Base-by-base conservation (phyloP, 2,888 invertebrate genomes). In the Eurytoma adleriae region DNA sequence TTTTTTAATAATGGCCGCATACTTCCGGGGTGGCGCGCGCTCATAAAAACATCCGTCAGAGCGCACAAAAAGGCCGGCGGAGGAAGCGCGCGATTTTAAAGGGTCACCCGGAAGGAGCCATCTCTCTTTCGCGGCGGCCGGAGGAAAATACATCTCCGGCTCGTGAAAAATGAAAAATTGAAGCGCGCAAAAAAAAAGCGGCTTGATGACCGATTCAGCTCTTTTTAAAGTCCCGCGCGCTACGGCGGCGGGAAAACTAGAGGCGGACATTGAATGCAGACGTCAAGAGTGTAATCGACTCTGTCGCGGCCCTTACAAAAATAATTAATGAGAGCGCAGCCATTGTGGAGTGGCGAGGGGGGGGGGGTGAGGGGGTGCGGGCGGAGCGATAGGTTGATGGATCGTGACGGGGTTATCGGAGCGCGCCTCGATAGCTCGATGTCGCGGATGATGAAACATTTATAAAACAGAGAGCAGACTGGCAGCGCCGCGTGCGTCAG, bases 391-490 rank as follows among this genome's bases (percentile, higher is more conserved):
- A 52, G 61, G 71, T 77, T 85, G 84, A 85, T 85, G 84, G 84
- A 85, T 85, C 78, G 83, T 74, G 78, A 77, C 77, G 78, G 80
- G 82, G 82, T 84, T 84, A 83, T 84, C 84, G 80, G 76, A 70
- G 76, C 77, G 68, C 67, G 30, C 62, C 81, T 80, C 80, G 75
- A 76, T 75, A 64, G 79, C 70, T 48, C 82, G 83, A 81, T 69
- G 71, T 83, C 84, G 68, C 70, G 83, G 83, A 84, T 84, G 84
- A 84, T 81, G 84, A 85, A 85, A 85, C 85, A 83, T 85, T 86
- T 83, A 84, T 62, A 74, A 76, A 80, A 77, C 62, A 64, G n/a
- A 70, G 48, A 64, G 59, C 72, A 59, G 75, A 71, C 64, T 64
- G 24, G 54, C 12, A 30, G 18, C 40, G 16, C n/a, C 64, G 70